Percentiles rank a stretch among this genome's conserved stretches.
Evolutionary conservation across 2,113 vertebrate genomes (phyloP).

Genomic region (Cryptotis parvus): DNA sequence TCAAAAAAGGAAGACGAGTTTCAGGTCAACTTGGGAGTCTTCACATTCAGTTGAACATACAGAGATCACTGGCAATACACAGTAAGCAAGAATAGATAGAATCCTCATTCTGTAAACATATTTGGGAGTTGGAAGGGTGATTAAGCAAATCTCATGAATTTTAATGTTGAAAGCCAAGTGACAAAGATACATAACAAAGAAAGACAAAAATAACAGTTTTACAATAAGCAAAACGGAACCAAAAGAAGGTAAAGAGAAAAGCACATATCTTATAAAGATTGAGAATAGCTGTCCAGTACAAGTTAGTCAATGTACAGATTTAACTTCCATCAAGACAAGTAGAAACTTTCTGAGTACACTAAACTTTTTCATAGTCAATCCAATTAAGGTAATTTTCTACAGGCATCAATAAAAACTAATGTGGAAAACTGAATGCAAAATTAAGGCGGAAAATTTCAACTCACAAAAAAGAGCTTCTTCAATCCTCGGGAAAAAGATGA

Average conservation of each 20-base stretch:
- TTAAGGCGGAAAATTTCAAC: slow-evolving; percentile 53
- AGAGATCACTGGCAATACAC: slow-evolving; percentile 20
- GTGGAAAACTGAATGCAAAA: slow-evolving; percentile 60
- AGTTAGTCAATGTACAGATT: neutral
- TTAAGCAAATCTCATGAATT: slow-evolving; percentile 63
- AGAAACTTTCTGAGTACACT: slow-evolving; percentile 48
- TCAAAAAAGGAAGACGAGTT: slow-evolving; percentile 9
- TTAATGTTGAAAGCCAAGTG: slow-evolving; percentile 55
- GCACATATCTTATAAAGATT: neutral
- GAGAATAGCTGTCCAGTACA: slow-evolving; percentile 5
- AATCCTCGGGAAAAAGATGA: too few species aligned
- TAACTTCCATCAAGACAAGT: slow-evolving; percentile 1
- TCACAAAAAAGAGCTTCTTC: neutral
- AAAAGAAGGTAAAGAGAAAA: neutral
- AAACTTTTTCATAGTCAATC: slow-evolving; percentile 52
- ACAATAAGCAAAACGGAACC: slow-evolving; percentile 33
- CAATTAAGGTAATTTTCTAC: slow-evolving; percentile 53
- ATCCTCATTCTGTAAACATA: slow-evolving; percentile 50
- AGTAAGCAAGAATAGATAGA: slow-evolving; percentile 60
- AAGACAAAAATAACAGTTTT: slow-evolving; percentile 43
- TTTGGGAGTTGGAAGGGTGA: slow-evolving; percentile 28
- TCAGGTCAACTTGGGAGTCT: neutral
- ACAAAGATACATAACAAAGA: slow-evolving; percentile 54
- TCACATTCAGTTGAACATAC: slow-evolving; percentile 45
- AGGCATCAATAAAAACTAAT: slow-evolving; percentile 30